Evolutionary conservation across 2,113 vertebrate species (phyloP).

Genomic region (Axis porcinus): DNA sequence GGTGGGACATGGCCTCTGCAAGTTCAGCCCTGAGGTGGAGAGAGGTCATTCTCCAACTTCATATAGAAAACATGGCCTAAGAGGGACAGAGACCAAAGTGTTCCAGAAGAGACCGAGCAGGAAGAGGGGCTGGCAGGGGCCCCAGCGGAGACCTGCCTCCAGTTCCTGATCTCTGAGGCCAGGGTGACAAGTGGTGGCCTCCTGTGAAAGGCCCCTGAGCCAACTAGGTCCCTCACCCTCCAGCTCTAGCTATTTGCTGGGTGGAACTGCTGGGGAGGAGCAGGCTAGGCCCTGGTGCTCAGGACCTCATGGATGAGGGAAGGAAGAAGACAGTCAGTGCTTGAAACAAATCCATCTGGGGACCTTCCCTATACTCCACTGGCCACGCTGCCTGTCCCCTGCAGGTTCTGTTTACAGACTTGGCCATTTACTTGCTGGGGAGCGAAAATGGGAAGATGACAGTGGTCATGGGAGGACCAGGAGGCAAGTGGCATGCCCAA

Average conservation of each 20-base stretch:
- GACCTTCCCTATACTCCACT: neutral
- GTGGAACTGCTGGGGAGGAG: neutral
- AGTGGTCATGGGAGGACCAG: neutral
- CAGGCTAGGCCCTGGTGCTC: neutral
- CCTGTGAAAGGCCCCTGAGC: neutral
- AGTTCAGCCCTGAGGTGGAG: neutral
- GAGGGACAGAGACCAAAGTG: neutral
- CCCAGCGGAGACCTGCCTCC: neutral
- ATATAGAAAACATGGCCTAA: neutral
- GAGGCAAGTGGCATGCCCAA: neutral
- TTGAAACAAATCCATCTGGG: neutral
- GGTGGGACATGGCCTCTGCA: neutral
- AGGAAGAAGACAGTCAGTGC: neutral
- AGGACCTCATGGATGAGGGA: neutral
- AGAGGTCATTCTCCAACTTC: neutral
- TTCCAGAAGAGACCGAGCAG: neutral
- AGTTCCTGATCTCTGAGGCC: neutral
- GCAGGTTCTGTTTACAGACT: neutral
- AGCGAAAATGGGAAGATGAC: neutral
- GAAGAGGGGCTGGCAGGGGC: neutral
- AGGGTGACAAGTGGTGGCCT: neutral
- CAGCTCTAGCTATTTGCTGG: neutral
- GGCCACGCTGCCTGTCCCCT: neutral
- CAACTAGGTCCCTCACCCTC: neutral
- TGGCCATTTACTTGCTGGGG: neutral